These are phyloP conservation scores for Ischnura elegans DNA, from an alignment of 2,888 invertebrate species.

Conservation along the genomic window DNA sequence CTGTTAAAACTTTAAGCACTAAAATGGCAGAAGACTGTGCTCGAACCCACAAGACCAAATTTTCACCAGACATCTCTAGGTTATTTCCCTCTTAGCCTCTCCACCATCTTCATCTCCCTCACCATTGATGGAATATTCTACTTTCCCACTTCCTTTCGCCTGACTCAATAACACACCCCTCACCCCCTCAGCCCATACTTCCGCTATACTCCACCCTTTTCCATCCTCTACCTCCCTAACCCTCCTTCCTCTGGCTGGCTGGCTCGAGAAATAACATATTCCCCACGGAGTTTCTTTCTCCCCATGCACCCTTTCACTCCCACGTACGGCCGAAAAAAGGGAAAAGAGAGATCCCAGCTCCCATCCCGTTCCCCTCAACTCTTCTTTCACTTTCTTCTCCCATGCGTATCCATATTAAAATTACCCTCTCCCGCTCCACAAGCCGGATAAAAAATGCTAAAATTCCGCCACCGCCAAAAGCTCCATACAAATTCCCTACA, in stretches of 20 bases:
- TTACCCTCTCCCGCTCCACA: background rate
- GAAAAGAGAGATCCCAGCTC: background rate
- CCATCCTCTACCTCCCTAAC: no score
- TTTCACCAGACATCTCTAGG: background rate
- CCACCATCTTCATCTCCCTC: background rate
- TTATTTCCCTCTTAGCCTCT: background rate
- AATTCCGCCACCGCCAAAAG: background rate
- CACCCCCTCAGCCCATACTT: background rate
- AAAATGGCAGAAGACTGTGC: no score
- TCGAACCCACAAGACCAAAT: background rate
- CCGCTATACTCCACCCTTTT: background rate
- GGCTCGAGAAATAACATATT: slow-evolving; percentile 18
- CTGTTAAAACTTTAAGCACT: no score
- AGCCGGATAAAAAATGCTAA: background rate
- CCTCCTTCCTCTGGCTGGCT: background rate
- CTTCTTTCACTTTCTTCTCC: background rate
- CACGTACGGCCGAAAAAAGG: background rate
- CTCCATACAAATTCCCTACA: background rate
- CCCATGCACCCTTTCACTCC: background rate
- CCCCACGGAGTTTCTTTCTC: background rate
- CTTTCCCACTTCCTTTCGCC: background rate
- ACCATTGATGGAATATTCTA: background rate
- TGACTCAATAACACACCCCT: background rate
- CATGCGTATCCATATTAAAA: slow-evolving; percentile 31
- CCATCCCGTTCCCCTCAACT: background rate